Conservation (phyloP, 2,113 vertebrate genomes). For the Mus spicilegus region DNA sequence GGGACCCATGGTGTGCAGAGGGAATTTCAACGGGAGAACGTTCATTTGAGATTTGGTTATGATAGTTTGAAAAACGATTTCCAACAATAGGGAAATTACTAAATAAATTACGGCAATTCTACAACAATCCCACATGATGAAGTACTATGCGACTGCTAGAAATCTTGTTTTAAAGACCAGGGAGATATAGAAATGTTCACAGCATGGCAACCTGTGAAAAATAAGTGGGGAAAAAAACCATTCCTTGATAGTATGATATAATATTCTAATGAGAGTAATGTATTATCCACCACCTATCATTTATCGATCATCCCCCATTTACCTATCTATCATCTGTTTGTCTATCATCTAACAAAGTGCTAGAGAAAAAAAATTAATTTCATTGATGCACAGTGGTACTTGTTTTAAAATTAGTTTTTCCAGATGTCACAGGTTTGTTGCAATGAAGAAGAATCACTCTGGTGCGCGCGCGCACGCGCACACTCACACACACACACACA, state of each 20-base stretch:
- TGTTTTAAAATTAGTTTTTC: background rate
- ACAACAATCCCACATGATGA: background rate
- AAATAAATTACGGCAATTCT: background rate
- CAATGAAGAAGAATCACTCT: too few species aligned
- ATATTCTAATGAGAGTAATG: background rate
- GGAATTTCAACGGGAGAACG: background rate
- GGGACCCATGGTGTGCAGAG: background rate
- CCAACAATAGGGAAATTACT: background rate
- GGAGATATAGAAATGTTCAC: background rate
- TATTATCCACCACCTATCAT: background rate
- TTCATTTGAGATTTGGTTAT: background rate
- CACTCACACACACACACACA: too few species aligned
- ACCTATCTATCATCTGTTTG: background rate
- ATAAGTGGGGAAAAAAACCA: background rate
- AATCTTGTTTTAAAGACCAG: background rate
- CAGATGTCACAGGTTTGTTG: background rate
- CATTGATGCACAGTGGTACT: background rate
- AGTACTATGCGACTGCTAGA: background rate
- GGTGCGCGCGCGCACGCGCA: rapidly evolving
- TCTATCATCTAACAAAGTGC: background rate
- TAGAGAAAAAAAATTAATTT: background rate
- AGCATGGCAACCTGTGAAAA: background rate
- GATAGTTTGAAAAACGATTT: background rate
- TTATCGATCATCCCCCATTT: background rate
- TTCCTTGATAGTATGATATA: background rate